Conservation (phyloP, 1,140 invertebrate genomes). For the Orius laevigatus region DNA sequence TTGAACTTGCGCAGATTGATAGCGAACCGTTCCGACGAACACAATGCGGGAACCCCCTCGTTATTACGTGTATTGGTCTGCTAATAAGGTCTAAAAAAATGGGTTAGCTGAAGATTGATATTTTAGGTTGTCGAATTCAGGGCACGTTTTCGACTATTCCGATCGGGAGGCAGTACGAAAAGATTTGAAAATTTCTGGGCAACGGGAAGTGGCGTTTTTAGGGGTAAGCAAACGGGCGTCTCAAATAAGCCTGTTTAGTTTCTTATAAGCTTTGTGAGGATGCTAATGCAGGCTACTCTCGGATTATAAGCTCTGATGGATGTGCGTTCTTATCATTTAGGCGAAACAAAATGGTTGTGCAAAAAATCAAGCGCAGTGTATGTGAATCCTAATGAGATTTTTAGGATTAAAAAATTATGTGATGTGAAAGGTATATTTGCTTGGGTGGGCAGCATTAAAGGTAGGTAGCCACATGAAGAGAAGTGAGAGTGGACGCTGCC, state of each 20-base stretch:
- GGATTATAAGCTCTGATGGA: slow-evolving; percentile 37
- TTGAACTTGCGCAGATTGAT: slow-evolving; percentile 38
- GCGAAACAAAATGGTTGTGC: slow-evolving; percentile 29
- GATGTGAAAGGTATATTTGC: slow-evolving; percentile 40
- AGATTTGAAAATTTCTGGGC: slow-evolving; percentile 34
- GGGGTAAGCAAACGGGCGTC: slow-evolving; percentile 43
- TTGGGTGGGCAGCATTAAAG: slow-evolving; percentile 37
- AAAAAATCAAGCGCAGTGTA: neutral
- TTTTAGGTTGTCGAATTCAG: slow-evolving; percentile 26
- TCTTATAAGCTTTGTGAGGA: slow-evolving; percentile 44
- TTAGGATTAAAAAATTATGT: slow-evolving; percentile 35
- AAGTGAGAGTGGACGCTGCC: too few species aligned
- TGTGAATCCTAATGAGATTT: neutral
- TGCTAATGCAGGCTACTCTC: slow-evolving; percentile 41
- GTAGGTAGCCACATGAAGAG: too few species aligned
- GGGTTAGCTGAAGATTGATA: slow-evolving; percentile 5
- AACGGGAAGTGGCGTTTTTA: slow-evolving; percentile 45
- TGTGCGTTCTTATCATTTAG: slow-evolving; percentile 47
- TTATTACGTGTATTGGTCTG: too few species aligned
- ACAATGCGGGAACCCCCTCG: too few species aligned
- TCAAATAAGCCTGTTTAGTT: slow-evolving; percentile 41
- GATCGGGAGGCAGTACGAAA: slow-evolving; percentile 25
- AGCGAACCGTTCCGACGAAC: slow-evolving; percentile 22
- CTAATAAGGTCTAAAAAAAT: too few species aligned
- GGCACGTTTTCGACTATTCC: slow-evolving; percentile 27